These are phyloP conservation scores for Drosophila tsacasi DNA, from an alignment of 1,140 invertebrate species.

Conservation along the genomic window DNA sequence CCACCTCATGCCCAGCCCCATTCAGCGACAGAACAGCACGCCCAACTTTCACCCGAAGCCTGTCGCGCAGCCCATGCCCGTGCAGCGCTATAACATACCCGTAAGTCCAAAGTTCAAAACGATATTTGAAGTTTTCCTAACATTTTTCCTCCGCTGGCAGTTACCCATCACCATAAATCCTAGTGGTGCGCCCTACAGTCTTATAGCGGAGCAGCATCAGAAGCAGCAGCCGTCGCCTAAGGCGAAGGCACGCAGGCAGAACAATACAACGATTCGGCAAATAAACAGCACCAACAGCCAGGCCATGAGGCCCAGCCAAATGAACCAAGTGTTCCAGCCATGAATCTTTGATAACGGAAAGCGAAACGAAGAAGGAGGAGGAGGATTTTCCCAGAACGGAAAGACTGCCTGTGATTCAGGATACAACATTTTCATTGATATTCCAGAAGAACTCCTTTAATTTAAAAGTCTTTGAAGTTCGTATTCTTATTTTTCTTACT, in stretches of 20 bases:
- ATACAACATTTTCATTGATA: conserved; percentile 28
- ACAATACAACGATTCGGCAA: conserved; percentile 34
- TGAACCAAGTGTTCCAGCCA: conserved; percentile 59
- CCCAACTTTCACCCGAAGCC: conserved; percentile 28
- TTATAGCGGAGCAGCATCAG: conserved; percentile 58
- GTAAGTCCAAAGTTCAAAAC: conserved; percentile 21
- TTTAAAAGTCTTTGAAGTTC: background rate
- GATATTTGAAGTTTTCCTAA: background rate
- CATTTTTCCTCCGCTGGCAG: conserved; percentile 1
- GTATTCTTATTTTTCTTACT: background rate
- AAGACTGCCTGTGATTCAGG: conserved; percentile 39
- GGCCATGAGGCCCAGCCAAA: conserved; percentile 49
- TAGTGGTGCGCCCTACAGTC: conserved; percentile 29
- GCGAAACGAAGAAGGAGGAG: background rate
- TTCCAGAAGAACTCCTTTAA: conserved; percentile 28
- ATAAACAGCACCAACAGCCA: conserved; percentile 35
- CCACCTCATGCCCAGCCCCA: conserved; percentile 31
- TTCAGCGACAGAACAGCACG: conserved; percentile 32
- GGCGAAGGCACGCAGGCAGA: conserved; percentile 41
- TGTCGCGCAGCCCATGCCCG: conserved; percentile 15
- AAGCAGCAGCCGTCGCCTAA: conserved; percentile 52
- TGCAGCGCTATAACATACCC: conserved; percentile 67
- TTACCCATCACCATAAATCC: conserved; percentile 61
- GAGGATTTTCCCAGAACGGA: conserved; percentile 4
- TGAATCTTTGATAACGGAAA: conserved; percentile 28